Evolutionary conservation across 2,113 vertebrate genomes (phyloP), one percentile per base, ranked within the genome.

Genomic region (Pyrgilauda ruficollis): DNA sequence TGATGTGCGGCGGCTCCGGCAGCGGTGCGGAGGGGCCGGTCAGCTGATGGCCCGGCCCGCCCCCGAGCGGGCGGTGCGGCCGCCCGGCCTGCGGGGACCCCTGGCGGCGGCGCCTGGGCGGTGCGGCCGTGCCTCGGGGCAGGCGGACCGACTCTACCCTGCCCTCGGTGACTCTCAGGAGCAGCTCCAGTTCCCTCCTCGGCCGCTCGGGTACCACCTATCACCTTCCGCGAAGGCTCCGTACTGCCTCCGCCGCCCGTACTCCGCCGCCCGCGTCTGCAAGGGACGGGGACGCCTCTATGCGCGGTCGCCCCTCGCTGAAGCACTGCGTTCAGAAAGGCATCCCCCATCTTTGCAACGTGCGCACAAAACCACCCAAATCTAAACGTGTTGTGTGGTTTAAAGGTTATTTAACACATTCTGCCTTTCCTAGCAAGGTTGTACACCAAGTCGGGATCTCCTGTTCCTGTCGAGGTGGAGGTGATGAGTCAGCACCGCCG

Each of bases 11-110:
- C 68, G 74, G 90, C 78, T 66, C 62, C 46, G 56, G 69, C 66
- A 84, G 78, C 87, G 62, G 73, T 41, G 77, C 90, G 86, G 83
- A n/a, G 55, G 67, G 49, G 87, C 89, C 87, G 82, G 87, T 90
- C 93, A 90, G 90, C 90, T 92, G 93, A 92, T 78, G 66, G 82
- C 23, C 72, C 55, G 66, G 76, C 49, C 90, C 93, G 85, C 93
- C 93, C 89, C 85, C 52, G 84, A 84, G 59, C 56, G 28, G 91
- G 62, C 58, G 61, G 78, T 27, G 43, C 77, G 16, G 33, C 52
- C 22, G 39, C 18, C n/a, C 24, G 27, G 63, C 78, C 44, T 30
- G 44, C 41, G 24, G 63, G 41, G 68, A 64, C 84, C 74, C 83
- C 91, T 88, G 74, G 69, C 76, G 84, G 91, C 70, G 28, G 44